Evolutionary conservation across 2,888 invertebrate genomes (phyloP).

Genomic region (Eucera pruinosa): DNA sequence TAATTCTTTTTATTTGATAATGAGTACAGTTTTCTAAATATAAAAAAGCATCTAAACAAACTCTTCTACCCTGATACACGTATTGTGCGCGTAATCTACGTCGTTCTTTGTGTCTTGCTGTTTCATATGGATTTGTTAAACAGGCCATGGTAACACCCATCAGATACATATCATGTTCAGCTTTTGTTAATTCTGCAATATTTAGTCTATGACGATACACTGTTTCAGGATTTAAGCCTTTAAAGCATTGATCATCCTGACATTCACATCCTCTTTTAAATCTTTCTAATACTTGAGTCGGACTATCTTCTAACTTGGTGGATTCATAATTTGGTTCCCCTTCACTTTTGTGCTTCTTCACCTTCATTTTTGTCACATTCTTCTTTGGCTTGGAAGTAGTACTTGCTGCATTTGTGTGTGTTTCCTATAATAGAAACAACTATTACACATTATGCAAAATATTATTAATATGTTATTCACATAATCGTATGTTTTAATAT

Average conservation of each 20-base stretch:
- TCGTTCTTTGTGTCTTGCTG: slow-evolving; percentile 89
- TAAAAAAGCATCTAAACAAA: slow-evolving; percentile 91
- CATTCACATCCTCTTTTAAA: slow-evolving; percentile 91
- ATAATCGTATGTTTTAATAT: background rate
- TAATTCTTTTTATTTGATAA: slow-evolving; percentile 91
- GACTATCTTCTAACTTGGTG: slow-evolving; percentile 90
- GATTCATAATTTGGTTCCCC: slow-evolving; percentile 85
- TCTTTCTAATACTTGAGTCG: slow-evolving; percentile 88
- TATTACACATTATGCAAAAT: slow-evolving; percentile 2
- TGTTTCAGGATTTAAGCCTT: slow-evolving; percentile 90
- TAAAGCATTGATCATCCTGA: slow-evolving; percentile 90
- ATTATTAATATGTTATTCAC: background rate
- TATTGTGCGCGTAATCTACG: slow-evolving; percentile 90
- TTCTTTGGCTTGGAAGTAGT: slow-evolving; percentile 75
- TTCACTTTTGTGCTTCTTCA: slow-evolving; percentile 84
- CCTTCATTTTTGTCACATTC: slow-evolving; percentile 85
- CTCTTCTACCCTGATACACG: slow-evolving; percentile 91
- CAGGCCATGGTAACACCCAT: slow-evolving; percentile 95
- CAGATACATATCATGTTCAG: slow-evolving; percentile 93
- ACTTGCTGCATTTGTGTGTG: slow-evolving; percentile 83
- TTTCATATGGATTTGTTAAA: slow-evolving; percentile 89
- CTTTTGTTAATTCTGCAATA: slow-evolving; percentile 92
- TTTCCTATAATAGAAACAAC: slow-evolving; percentile 69
- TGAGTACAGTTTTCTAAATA: slow-evolving; percentile 92
- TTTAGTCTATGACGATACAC: slow-evolving; percentile 91